Evolutionary conservation across 2,888 invertebrate genomes (phyloP).

Genomic region (Sarcophaga rosellei): DNA sequence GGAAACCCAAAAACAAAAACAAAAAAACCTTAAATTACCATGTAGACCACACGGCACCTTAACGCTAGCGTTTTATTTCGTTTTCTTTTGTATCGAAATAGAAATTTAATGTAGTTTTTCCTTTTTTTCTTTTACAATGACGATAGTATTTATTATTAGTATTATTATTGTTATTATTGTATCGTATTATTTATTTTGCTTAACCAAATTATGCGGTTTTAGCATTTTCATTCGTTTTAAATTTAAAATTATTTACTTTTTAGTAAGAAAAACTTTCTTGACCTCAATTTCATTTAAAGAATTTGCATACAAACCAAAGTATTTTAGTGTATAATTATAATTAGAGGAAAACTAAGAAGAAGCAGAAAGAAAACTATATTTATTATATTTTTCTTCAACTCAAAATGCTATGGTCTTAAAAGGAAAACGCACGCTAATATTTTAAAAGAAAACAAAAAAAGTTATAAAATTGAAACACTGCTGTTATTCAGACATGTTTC

Average conservation of each 20-base stretch:
- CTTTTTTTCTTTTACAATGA: background rate
- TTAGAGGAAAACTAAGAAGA: background rate
- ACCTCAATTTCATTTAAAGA: conserved; percentile 65
- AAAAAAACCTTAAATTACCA: conserved; percentile 29
- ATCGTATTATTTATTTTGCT: conserved; percentile 5
- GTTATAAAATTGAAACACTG: no score
- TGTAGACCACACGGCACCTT: background rate
- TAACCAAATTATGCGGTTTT: conserved; percentile 61
- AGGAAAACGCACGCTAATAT: no score
- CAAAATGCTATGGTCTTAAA: no score
- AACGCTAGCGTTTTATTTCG: background rate
- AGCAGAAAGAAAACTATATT: no score
- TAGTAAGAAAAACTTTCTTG: conserved; percentile 56
- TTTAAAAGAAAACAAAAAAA: no score
- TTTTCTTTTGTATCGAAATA: conserved; percentile 47
- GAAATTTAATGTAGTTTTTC: conserved; percentile 11
- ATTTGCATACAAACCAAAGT: conserved; percentile 57
- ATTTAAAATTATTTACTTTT: conserved; percentile 22
- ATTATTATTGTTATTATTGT: background rate
- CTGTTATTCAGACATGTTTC: no score
- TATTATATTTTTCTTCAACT: no score
- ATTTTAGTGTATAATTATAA: conserved; percentile 23
- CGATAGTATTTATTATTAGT: background rate
- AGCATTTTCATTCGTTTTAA: conserved; percentile 46
- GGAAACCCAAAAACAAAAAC: conserved; percentile 1